Conservation (phyloP, 2,113 vertebrate species). For the Lampris megalopsis region DNA sequence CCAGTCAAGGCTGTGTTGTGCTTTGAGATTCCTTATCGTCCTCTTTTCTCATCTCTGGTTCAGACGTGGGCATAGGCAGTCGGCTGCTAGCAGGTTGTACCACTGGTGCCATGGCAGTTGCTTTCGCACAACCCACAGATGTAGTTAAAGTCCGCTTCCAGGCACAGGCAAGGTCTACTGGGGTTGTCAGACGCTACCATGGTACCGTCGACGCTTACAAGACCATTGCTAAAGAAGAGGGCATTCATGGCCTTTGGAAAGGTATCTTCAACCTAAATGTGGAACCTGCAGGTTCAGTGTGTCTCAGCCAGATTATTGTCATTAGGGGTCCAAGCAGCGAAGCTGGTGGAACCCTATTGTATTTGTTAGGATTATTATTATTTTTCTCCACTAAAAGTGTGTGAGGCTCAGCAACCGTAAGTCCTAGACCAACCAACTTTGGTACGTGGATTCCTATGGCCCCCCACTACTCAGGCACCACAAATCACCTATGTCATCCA, state of each 20-base stretch:
- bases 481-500: too few species aligned
- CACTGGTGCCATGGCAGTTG: conserved; percentile 88
- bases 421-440: too few species aligned
- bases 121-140: conserved; percentile 90
- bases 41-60: conserved; percentile 1
- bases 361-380: too few species aligned
- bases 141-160: conserved; percentile 92
- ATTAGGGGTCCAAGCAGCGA: too few species aligned
- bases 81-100: conserved; percentile 88
- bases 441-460: too few species aligned
- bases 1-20: neutral
- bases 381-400: neutral
- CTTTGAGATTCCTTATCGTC: neutral
- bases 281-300: neutral
- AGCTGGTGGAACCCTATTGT: too few species aligned
- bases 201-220: conserved; percentile 88
- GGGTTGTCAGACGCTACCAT: conserved; percentile 79
- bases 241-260: conserved; percentile 89
- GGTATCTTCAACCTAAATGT: conserved; percentile 65
- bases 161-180: conserved; percentile 77
- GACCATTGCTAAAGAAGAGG: conserved; percentile 89
- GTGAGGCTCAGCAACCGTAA: too few species aligned
- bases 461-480: too few species aligned
- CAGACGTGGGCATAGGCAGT: conserved; percentile 83
- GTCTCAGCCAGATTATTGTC: too few species aligned